Evolutionary conservation across 2,797 vertebrate genomes (phyloP), one percentile per base, ranked within the genome.

Genomic region (Sparus aurata): DNA sequence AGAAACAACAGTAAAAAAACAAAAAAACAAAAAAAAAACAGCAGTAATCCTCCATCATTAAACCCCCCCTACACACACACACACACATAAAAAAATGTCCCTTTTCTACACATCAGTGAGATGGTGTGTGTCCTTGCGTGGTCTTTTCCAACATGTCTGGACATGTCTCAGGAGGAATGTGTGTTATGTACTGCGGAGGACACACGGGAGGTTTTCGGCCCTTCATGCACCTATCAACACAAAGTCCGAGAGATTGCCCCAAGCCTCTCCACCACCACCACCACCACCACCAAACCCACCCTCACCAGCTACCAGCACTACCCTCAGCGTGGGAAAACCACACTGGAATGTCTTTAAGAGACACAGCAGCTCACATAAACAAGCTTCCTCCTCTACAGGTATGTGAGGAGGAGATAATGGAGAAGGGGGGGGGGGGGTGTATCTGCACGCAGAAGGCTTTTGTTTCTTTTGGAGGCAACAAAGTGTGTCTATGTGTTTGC

Each of bases 341-440:
- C 62, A 22, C 43, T 87, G 92, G 93, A 93, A 94, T 92, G 89
- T 88, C 89, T 90, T 85, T 69, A 88, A 85, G 88, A 90, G 78
- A 82, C 73, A 85, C 50, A 55, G 68, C 70, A 75, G 67, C 82
- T 89, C 87, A 85, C 83, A 89, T 84, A 91, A 92, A 91, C 88
- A 93, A 72, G 57, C 59, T 20, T 71, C 62, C 46, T 85, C 64
- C 66, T 86, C 80, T 80, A 12, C 87, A 93, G 92, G 93, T 93
- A 90, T 68, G 87, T 69, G 52, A 72, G 38, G 38, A 69, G 79
- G 68, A 92, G 78, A 90, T 92, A 82, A 92, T 76, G 34, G 34
- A 38, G 34, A 34, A 34, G 30, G 30, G 75, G 68, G 10, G 79
- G 65, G 43, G 38, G 52, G 22, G 25, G 15, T 16, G 45, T 47